phyloP scores from a whole-genome alignment of 1,140 invertebrate species.

The Zaprionus africanus region DNA sequence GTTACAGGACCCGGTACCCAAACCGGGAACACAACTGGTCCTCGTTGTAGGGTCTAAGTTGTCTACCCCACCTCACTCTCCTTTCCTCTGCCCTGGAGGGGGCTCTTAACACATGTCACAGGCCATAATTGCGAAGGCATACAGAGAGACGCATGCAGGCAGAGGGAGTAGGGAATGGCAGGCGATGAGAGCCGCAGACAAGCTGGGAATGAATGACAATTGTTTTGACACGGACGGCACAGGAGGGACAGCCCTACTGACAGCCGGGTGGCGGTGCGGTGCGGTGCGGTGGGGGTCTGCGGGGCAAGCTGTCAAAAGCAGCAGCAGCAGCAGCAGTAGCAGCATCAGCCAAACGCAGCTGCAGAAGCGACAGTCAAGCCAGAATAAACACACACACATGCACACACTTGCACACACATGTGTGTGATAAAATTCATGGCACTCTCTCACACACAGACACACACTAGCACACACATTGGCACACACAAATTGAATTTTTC shows the following conservation, averaged over 20 bases:
- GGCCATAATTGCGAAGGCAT: slow-evolving; percentile 65
- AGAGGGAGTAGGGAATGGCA: not conserved
- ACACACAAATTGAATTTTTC: slow-evolving; percentile 57
- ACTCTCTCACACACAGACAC: not conserved
- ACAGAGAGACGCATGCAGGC: not conserved
- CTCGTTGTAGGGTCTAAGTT: not conserved
- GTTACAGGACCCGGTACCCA: not conserved
- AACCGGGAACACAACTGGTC: not conserved
- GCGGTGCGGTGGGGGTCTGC: not conserved
- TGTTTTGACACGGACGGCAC: slow-evolving; percentile 67
- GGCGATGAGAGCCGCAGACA: slow-evolving; percentile 19
- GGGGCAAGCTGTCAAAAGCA: slow-evolving; percentile 23
- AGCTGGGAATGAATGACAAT: slow-evolving; percentile 70
- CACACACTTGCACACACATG: not conserved
- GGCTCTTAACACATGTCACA: slow-evolving; percentile 73
- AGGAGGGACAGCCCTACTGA: not conserved
- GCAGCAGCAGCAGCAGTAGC: slow-evolving; percentile 12
- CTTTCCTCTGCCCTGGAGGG: not conserved
- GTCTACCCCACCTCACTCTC: too few relatives aligned
- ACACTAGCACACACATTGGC: not conserved
- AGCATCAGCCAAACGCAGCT: slow-evolving; percentile 14
- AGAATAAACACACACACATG: slow-evolving; percentile 25
- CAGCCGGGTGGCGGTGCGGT: not conserved
- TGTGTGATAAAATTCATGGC: slow-evolving; percentile 16
- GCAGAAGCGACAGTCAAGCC: not conserved